phyloP scores from a whole-genome alignment of 2,113 vertebrate species.

The Hippoglossus stenolepis region DNA sequence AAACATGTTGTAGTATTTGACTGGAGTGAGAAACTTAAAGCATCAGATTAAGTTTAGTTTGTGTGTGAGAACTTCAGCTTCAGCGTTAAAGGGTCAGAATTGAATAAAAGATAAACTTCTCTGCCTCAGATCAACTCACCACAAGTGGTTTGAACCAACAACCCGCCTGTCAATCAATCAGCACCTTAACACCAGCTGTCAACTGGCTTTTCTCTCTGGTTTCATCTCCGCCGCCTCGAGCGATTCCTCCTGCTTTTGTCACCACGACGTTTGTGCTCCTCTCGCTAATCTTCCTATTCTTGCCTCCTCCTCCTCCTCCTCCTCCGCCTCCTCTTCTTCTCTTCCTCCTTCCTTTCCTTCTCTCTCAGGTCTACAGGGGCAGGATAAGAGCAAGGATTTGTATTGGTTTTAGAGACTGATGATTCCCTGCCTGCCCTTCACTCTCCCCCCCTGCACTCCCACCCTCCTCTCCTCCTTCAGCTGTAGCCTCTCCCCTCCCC shows the following conservation, averaged over 20 bases:
- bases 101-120: too few species aligned
- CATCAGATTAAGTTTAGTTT: not conserved
- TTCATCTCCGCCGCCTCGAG: constrained; percentile 37
- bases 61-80: too few species aligned
- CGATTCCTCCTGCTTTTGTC: constrained; percentile 52
- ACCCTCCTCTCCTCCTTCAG: not conserved
- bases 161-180: constrained; percentile 65
- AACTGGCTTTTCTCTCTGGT: constrained; percentile 46
- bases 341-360: constrained; percentile 35
- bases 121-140: constrained; percentile 55
- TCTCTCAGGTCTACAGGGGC: constrained; percentile 93
- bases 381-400: constrained; percentile 98
- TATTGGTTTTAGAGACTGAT: constrained; percentile 94
- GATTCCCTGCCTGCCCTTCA: constrained; percentile 29
- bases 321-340: constrained; percentile 27
- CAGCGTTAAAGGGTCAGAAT: too few species aligned
- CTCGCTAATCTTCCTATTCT: constrained; percentile 68
- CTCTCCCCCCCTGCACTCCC: not conserved
- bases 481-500: constrained; percentile 1
- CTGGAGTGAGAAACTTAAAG: too few species aligned
- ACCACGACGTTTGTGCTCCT: constrained; percentile 37
- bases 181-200: constrained; percentile 71
- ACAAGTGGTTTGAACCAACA: constrained; percentile 60
- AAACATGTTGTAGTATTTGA: too few species aligned
- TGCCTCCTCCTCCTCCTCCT: not conserved